Conservation (phyloP, 2,888 invertebrate species). For the Gari tellinella region DNA sequence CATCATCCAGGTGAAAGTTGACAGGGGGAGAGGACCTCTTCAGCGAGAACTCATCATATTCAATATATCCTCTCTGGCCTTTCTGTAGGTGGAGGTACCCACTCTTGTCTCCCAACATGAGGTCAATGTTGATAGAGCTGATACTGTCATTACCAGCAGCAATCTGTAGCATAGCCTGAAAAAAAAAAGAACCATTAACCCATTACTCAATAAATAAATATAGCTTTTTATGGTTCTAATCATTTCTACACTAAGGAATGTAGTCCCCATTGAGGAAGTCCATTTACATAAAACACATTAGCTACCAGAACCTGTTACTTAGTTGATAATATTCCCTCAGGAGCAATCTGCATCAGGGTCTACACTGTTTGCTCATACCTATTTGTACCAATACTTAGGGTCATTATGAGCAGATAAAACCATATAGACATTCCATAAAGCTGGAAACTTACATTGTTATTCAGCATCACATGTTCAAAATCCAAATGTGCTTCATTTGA, state of each 20-base stretch:
- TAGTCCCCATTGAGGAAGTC: too few species aligned
- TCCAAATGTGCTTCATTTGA: constrained; percentile 67
- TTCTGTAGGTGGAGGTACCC: constrained; percentile 64
- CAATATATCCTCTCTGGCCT: constrained; percentile 63
- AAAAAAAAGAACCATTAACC: too few species aligned
- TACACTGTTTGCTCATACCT: too few species aligned
- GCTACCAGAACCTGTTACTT: too few species aligned
- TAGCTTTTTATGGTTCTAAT: too few species aligned
- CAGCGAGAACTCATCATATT: constrained; percentile 57
- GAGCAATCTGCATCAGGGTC: too few species aligned
- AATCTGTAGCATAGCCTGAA: constrained; percentile 69
- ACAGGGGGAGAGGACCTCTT: constrained; percentile 68
- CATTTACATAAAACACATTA: too few species aligned
- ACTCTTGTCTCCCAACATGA: constrained; percentile 67
- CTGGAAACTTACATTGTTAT: constrained; percentile 63
- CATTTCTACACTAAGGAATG: too few species aligned
- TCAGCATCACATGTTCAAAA: constrained; percentile 73
- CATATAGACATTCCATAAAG: too few species aligned
- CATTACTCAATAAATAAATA: too few species aligned
- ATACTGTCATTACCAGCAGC: constrained; percentile 38
- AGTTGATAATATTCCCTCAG: too few species aligned
- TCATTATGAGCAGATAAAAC: neutral
- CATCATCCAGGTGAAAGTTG: constrained; percentile 67
- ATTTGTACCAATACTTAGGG: too few species aligned
- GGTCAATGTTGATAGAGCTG: constrained; percentile 60